Evolutionary conservation across 2,113 vertebrate genomes (phyloP), one percentile per base, ranked within the genome.

Genomic region (Oriolus oriolus): DNA sequence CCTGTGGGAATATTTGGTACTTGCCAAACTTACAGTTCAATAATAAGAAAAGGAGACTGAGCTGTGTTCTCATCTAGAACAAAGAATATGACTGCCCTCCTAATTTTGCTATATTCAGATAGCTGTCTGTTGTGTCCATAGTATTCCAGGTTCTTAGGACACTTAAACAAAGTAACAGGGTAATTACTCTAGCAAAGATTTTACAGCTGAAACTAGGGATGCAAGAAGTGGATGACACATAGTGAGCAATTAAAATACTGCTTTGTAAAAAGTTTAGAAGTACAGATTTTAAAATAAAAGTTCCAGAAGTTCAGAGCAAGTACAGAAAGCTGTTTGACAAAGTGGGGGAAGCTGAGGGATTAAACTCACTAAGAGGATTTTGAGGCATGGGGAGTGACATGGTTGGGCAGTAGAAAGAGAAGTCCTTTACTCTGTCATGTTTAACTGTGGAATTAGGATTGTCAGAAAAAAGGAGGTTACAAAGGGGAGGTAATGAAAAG

Each of bases 361-460:
- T 96, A 94, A 95, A 90, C 35, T 87, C 81, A 11, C 61, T 94
- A 93, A 96, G 93, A 87, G 94, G 93, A 96, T 96, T 97, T 94
- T 89, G 78, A 89, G 77, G n/a, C 87, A 82, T 89, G 87, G 87
- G 61, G 74, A 95, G 84, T 87, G 93, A 89, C 57, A 87, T 87
- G 84, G 91, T 91, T 95, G 95, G 94, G 77, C 76, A 92, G 79
- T 88, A 90, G 88, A 92, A 96, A 86, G 88, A 90, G 71, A 96
- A 95, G 96, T 96, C 79, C 75, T 93, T 95, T 92, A 93, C 79
- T 80, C 50, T 80, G 45, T 84, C 76, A 31, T 94, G 78, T 93
- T 97, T 79, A 93, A 93, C 77, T 87, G 82, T 79, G 54, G 91
- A 91, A 89, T 96, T 95, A 94, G 70, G 70, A 61, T 90, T 85